Conservation (phyloP, 2,797 vertebrate species). For the Aldrovandia affinis region DNA sequence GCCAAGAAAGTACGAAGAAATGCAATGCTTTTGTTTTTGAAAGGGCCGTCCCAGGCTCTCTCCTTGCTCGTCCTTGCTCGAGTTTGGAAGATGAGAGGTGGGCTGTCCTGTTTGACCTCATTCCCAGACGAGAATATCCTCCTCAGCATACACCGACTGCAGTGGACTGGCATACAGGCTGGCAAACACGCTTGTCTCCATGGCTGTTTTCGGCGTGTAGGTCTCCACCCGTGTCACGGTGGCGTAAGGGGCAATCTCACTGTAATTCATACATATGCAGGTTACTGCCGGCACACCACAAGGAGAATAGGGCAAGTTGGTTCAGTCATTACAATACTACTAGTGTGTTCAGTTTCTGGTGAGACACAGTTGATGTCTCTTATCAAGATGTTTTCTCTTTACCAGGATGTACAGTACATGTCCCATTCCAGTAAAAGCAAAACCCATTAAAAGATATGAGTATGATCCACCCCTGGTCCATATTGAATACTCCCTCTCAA, state of each 20-base stretch:
- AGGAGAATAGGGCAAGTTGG: too few species aligned
- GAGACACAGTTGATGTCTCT: background rate
- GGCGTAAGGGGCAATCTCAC: constrained; percentile 55
- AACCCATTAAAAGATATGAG: background rate
- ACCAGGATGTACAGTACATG: background rate
- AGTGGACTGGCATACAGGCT: constrained; percentile 72
- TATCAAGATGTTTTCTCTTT: background rate
- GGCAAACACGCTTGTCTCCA: constrained; percentile 73
- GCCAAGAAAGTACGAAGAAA: background rate
- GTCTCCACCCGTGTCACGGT: constrained; percentile 74
- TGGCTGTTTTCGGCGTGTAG: constrained; percentile 61
- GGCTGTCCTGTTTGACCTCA: background rate
- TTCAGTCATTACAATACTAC: background rate
- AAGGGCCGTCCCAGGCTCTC: background rate
- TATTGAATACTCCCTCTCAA: too few species aligned
- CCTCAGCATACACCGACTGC: constrained; percentile 75
- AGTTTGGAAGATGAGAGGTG: background rate
- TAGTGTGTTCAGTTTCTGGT: background rate
- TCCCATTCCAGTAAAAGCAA: background rate
- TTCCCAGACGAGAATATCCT: constrained; percentile 48
- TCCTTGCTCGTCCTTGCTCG: background rate
- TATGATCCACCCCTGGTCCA: too few species aligned
- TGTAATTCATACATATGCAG: constrained; percentile 33
- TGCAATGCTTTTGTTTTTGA: background rate
- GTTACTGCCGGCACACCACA: background rate